A percentile compares a stretch with the other conserved stretches of the same genome.
These are phyloP conservation scores for Morinoia aosen DNA, from an alignment of 2,888 invertebrate genomes.

Conservation along the genomic window DNA sequence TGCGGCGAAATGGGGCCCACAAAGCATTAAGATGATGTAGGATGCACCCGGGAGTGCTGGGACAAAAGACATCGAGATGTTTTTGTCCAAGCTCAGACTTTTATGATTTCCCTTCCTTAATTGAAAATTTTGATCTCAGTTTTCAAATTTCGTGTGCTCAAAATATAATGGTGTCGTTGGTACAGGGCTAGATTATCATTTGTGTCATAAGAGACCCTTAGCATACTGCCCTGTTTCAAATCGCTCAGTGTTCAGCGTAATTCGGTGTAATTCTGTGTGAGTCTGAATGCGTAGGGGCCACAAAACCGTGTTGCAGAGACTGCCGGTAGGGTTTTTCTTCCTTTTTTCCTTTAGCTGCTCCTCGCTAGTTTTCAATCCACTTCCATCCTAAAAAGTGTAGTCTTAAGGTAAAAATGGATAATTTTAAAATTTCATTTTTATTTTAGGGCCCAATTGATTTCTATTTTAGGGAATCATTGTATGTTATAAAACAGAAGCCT, in stretches of 20 bases:
- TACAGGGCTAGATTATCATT: background rate
- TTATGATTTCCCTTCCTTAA: background rate
- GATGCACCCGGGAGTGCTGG: background rate
- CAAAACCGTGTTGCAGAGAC: too few species aligned
- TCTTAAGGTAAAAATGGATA: too few species aligned
- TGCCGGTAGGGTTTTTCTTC: too few species aligned
- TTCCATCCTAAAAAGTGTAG: too few species aligned
- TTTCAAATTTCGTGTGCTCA: background rate
- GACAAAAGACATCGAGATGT: conserved; percentile 1
- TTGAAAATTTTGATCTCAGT: background rate
- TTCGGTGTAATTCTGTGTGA: too few species aligned
- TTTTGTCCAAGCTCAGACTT: background rate
- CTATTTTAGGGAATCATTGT: too few species aligned
- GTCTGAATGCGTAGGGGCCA: too few species aligned
- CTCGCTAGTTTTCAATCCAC: too few species aligned
- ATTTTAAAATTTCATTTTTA: too few species aligned
- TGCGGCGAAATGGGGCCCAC: background rate
- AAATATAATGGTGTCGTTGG: background rate
- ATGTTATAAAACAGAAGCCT: too few species aligned
- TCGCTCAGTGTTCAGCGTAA: background rate
- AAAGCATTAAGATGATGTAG: background rate
- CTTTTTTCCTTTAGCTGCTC: too few species aligned
- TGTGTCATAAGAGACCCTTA: background rate
- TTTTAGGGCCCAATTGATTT: too few species aligned
- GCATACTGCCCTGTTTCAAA: background rate